These are phyloP conservation scores for Corythaeola cristata DNA, from an alignment of 2,113 vertebrate species.

Conservation along the genomic window DNA sequence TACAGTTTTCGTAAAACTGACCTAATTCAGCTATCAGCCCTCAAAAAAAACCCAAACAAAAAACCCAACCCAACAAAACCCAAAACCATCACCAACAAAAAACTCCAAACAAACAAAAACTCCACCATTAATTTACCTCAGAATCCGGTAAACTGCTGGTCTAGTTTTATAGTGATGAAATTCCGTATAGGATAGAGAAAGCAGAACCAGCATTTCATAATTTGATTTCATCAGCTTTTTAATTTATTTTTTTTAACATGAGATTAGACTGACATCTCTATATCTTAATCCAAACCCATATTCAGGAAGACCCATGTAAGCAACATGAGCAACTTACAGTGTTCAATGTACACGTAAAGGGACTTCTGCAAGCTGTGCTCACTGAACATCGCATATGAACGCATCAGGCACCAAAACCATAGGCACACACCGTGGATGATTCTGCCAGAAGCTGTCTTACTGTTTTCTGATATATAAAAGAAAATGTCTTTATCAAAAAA, in stretches of 20 bases:
- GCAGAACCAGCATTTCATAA: accelerated
- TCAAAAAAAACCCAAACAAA: background rate
- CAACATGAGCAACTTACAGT: background rate
- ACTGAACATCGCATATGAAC: background rate
- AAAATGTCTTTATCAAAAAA: background rate
- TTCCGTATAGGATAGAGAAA: background rate
- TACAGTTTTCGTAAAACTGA: background rate
- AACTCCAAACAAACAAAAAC: background rate
- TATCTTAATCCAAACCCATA: background rate
- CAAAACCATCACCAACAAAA: too few species aligned
- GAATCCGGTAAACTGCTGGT: background rate
- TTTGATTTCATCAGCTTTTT: background rate
- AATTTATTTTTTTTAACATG: too few species aligned
- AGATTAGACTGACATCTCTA: background rate
- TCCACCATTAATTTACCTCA: background rate
- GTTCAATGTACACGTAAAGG: accelerated
- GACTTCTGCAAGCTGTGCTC: background rate
- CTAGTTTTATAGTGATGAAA: background rate
- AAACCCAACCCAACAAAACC: too few species aligned
- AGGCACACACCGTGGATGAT: background rate
- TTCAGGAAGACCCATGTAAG: background rate
- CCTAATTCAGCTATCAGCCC: background rate
- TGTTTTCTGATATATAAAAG: background rate
- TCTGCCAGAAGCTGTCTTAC: background rate
- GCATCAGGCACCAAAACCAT: background rate